These are phyloP conservation scores for Lymantria monacha DNA, from an alignment of 2,888 invertebrate genomes.

Conservation along the genomic window DNA sequence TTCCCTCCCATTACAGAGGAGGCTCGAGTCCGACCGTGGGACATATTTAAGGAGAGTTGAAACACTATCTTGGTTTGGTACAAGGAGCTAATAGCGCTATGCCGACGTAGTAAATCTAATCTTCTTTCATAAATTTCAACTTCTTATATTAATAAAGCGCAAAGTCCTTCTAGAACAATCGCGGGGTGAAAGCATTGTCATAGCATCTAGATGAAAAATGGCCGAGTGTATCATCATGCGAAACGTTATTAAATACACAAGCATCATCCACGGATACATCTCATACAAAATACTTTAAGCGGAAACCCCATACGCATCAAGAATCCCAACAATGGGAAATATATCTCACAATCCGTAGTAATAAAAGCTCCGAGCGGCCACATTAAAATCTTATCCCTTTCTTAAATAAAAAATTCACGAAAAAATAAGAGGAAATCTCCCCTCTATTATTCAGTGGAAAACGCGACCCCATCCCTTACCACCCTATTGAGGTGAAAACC, in stretches of 20 bases:
- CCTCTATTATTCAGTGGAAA: slow-evolving; percentile 75
- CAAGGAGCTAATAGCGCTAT: too few species aligned
- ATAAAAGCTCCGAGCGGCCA: slow-evolving; percentile 76
- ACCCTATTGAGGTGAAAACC: slow-evolving; percentile 40
- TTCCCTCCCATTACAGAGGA: too few species aligned
- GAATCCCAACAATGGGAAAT: slow-evolving; percentile 67
- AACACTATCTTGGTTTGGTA: too few species aligned
- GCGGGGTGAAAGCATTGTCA: slow-evolving; percentile 10
- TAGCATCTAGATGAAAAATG: slow-evolving; percentile 40
- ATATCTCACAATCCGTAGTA: slow-evolving; percentile 75
- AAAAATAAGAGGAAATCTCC: slow-evolving; percentile 77
- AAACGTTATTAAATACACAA: slow-evolving; percentile 65
- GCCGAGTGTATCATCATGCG: slow-evolving; percentile 21
- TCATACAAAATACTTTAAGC: slow-evolving; percentile 78
- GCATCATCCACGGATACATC: slow-evolving; percentile 46
- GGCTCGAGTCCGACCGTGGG: too few species aligned
- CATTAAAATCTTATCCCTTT: slow-evolving; percentile 83
- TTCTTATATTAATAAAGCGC: slow-evolving; percentile 1
- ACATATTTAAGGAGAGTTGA: too few species aligned
- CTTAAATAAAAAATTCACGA: slow-evolving; percentile 83
- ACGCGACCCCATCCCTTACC: slow-evolving; percentile 42
- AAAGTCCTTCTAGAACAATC: slow-evolving; percentile 18
- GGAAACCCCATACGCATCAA: slow-evolving; percentile 77
- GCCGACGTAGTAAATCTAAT: too few species aligned
- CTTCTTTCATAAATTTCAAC: too few species aligned